Base-by-base conservation (phyloP, 2,797 vertebrate species). In the Pseudochirops corinnae region DNA sequence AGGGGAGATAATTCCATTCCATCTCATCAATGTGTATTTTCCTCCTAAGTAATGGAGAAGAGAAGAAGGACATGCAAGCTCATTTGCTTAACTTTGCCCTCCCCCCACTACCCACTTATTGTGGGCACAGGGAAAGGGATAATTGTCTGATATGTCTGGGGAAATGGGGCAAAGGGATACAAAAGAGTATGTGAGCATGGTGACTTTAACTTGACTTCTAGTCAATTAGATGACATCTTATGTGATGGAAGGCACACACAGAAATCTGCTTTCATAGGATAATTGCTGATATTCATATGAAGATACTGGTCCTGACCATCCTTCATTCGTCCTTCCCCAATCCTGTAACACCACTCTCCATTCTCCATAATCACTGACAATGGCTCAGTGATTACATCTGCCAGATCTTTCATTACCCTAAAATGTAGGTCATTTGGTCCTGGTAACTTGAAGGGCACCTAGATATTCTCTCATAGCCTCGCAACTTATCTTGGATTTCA, bases 121-220 rank as follows among this genome's bases (percentile, higher is more conserved):
- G 29, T 93, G 92, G 93, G 90, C 55, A 90, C 0, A 90, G 58
- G 87, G 55, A 91, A 94, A 91, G 52, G 93, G 74, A 87, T 82
- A 56, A 58, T 46, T 92, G 2, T 39, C 11, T 55, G 18, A 60
- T 92, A 29, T 93, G 50, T 90, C 50, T 56, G 14, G 92, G 94
- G 56, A 92, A 55, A 94, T 13, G 60, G 90, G 50, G 5, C 55
- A 21, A 33, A 31, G 56, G 56, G 56, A 93, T 55, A 46, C 55
- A 90, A 53, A 60, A 5, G 6, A 39, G 58, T 24, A 28, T 82
- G 62, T 57, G 60, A 90, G 50, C 33, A 3, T 5, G 18, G 57
- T 90, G 18, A 12, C 92, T 96, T 60, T 55, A 90, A 87, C 39
- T 82, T 82, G 74, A 82, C 39, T 87, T 87, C 74, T 39, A 87